Percentiles rank a stretch among this genome's conserved stretches.
phyloP scores from a whole-genome alignment of 2,797 vertebrate species.

The Buphagus erythrorhynchus region DNA sequence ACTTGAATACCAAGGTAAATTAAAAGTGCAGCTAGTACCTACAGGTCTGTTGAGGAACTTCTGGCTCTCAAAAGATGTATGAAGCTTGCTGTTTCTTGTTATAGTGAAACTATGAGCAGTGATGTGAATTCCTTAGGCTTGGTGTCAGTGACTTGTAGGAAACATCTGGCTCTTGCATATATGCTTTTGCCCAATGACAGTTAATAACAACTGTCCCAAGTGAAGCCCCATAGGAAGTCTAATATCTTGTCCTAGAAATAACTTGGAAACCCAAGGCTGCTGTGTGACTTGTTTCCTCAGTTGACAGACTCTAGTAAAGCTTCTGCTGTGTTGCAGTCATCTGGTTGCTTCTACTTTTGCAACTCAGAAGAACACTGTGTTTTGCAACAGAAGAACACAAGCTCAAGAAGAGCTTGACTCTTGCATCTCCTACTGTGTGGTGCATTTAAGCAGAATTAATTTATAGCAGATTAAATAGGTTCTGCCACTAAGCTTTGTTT shows the following conservation, averaged over 20 bases:
- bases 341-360: background rate
- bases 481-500: background rate
- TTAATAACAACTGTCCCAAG: background rate
- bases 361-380: background rate
- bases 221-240: background rate
- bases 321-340: background rate
- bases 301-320: background rate
- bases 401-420: background rate
- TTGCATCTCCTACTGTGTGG: background rate
- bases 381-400: too few species aligned
- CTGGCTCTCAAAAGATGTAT: constrained; percentile 39
- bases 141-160: constrained; percentile 37
- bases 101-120: constrained; percentile 44
- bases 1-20: background rate
- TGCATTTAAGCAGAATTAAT: background rate
- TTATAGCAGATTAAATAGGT: background rate
- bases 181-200: background rate
- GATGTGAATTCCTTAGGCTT: constrained; percentile 49
- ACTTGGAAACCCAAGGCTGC: background rate
- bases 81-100: constrained; percentile 52
- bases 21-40: background rate
- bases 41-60: background rate
- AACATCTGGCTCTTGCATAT: constrained; percentile 34
- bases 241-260: background rate
- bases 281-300: background rate